phyloP scores from a whole-genome alignment of 2,797 vertebrate species.

The Pipistrellus nathusii region DNA sequence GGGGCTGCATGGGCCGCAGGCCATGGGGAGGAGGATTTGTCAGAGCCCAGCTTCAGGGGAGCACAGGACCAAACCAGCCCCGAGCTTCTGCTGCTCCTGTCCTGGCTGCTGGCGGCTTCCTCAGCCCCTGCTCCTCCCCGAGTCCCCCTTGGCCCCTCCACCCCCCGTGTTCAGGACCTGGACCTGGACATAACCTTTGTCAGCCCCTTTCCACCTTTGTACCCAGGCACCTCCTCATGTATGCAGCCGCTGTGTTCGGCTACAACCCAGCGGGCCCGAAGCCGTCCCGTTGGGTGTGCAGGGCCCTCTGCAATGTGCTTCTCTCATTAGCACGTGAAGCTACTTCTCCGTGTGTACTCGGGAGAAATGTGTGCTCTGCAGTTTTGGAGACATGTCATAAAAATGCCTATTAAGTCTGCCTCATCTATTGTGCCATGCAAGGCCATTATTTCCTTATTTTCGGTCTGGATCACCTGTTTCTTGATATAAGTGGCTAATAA shows the following conservation, averaged over 20 bases:
- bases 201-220: not conserved
- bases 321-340: not conserved
- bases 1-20: not conserved
- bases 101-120: not conserved
- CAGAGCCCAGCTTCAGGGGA: not conserved
- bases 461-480: not conserved
- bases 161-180: not conserved
- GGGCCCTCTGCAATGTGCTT: not conserved
- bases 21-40: not conserved
- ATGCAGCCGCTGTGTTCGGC: fast-evolving
- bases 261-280: not conserved
- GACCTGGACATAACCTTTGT: not conserved
- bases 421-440: not conserved
- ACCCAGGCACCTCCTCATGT: not conserved
- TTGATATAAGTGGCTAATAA: not conserved
- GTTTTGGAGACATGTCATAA: not conserved
- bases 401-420: not conserved
- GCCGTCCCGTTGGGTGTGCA: fast-evolving
- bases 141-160: fast-evolving
- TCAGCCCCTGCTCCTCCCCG: not conserved
- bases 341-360: not conserved
- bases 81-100: no score
- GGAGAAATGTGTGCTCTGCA: not conserved
- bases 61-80: fast-evolving
- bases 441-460: not conserved